Evolutionary conservation across 1,140 invertebrate genomes (phyloP).

Genomic region (Colletes gigas): DNA sequence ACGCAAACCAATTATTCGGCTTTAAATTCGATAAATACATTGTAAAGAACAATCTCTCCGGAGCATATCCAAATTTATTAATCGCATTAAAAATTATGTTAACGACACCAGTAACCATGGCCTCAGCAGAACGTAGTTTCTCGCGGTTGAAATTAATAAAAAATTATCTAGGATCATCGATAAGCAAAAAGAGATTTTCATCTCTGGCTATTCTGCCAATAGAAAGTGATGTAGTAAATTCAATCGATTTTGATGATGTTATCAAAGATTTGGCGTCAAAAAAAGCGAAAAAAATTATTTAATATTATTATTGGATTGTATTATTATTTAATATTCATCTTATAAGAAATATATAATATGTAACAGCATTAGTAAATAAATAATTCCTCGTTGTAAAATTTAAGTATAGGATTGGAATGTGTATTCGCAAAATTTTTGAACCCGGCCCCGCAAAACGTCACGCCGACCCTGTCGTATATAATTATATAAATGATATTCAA

Average conservation of each 20-base stretch:
- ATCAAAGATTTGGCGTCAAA: constrained; percentile 45
- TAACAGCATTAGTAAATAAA: constrained; percentile 28
- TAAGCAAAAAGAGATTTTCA: constrained; percentile 12
- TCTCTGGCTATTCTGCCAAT: constrained; percentile 32
- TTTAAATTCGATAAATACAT: constrained; percentile 33
- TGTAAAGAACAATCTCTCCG: constrained; percentile 30
- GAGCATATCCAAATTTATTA: constrained; percentile 36
- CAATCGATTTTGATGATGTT: constrained; percentile 40
- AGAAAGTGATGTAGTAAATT: constrained; percentile 33
- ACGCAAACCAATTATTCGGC: constrained; percentile 31
- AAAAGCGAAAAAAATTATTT: constrained; percentile 41
- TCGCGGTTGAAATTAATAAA: neutral
- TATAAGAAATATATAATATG: constrained; percentile 25
- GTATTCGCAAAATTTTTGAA: constrained; percentile 16
- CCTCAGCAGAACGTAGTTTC: constrained; percentile 23
- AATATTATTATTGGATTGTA: constrained; percentile 10
- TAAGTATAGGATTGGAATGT: constrained; percentile 14
- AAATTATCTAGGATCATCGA: constrained; percentile 6
- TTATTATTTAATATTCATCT: constrained; percentile 15
- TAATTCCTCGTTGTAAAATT: constrained; percentile 20
- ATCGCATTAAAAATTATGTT: constrained; percentile 34
- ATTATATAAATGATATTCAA: no score
- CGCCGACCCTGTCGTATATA: neutral
- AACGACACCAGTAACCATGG: constrained; percentile 35
- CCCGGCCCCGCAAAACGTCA: constrained; percentile 3